phyloP scores from a whole-genome alignment of 2,113 vertebrate genomes.

The Melanotaenia duboulayi region DNA sequence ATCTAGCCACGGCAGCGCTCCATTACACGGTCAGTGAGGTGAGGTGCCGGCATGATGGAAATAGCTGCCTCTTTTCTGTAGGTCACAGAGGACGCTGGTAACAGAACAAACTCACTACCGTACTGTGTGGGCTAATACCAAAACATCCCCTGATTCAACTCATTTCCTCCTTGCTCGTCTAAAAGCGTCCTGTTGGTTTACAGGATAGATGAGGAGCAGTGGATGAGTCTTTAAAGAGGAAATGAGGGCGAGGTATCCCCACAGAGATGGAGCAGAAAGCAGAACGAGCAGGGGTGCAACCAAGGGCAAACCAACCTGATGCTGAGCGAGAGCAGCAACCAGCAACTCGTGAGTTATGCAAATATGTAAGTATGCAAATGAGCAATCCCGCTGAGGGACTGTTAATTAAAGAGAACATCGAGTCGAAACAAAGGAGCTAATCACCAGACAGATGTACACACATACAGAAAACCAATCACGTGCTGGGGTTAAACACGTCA shows the following conservation, averaged over 20 bases:
- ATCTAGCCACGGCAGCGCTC: constrained; percentile 63
- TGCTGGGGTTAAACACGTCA: constrained; percentile 27
- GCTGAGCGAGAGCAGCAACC: constrained; percentile 29
- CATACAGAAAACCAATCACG: background rate
- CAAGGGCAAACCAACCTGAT: constrained; percentile 27
- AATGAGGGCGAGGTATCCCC: constrained; percentile 6
- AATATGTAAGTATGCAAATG: constrained; percentile 70
- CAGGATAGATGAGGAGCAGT: constrained; percentile 10
- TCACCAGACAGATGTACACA: constrained; percentile 26
- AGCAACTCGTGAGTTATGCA: constrained; percentile 37
- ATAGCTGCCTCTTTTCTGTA: constrained; percentile 62
- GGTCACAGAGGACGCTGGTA: constrained; percentile 66
- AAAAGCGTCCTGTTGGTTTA: constrained; percentile 21
- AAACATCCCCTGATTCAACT: constrained; percentile 39
- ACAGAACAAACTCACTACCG: constrained; percentile 26
- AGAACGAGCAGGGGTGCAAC: constrained; percentile 20
- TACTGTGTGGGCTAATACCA: constrained; percentile 18
- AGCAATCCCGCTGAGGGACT: constrained; percentile 54
- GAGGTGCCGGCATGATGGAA: constrained; percentile 65
- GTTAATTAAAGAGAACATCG: constrained; percentile 69
- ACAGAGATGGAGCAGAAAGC: constrained; percentile 12
- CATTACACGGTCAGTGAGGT: constrained; percentile 75
- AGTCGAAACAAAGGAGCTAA: constrained; percentile 55
- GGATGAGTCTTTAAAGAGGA: constrained; percentile 8
- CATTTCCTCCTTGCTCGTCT: constrained; percentile 50